Evolutionary conservation across 1,140 invertebrate species (phyloP), one percentile per base, ranked within the genome.

Genomic region (Neodiprion pinetum): DNA sequence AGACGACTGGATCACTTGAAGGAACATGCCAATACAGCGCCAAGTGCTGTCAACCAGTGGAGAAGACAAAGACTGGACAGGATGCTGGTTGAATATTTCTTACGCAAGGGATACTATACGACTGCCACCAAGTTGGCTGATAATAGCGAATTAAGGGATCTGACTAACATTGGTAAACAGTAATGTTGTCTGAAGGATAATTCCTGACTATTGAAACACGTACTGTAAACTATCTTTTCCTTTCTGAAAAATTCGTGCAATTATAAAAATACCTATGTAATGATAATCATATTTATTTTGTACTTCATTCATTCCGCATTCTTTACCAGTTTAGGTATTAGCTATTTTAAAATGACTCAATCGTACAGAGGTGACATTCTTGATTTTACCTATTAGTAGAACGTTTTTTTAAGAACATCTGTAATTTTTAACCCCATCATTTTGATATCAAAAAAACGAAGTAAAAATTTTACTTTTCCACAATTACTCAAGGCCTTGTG

Each of bases 51-150:
- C 67, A 95, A 93, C 85, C 93, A 94, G 79, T 99, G 97, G 97
- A 92, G 95, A 74, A 92, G 95, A 75, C 94, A 95, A 71, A 92
- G 98, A 70, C 85, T 99, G 23, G 97, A 99, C 88, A 91, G 98
- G 71, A 96, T 99, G 94, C 89, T 99, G 11, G 96, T 99, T 14
- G 98, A 99, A 86, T 98, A 99, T 88, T 96, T 98, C 81, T 90
- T 99, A n/a, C 90, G 97, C 73, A 94, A 96, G 86, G 98, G 98
- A 1, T 99, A 97, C 87, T 99, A 99, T 83, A 95, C 96, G 82
- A 95, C 96, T 2, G 98, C 98, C 3, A 93, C 94, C 73, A 92
- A 93, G 82, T 86, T 99, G 14, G 96, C 97, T 1, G 93, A 96
- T 69, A 92, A 93, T 71, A 94, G 95, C 1, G 93, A 94, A 72